Conservation (phyloP, 2,797 vertebrate species). For the Sternotherus odoratus region DNA sequence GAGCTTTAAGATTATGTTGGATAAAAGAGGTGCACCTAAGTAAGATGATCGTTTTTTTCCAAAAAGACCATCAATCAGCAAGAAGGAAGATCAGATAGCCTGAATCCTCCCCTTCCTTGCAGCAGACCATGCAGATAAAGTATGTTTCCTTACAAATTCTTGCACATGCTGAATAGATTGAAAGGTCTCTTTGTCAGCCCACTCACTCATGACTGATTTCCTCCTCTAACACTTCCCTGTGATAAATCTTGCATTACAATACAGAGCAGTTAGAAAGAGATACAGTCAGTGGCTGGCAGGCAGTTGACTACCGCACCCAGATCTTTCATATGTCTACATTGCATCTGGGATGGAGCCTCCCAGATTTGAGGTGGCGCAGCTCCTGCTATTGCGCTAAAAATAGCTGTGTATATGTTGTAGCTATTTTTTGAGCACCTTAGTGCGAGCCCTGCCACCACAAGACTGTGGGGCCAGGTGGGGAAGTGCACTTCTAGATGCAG, state of each 20-base stretch:
- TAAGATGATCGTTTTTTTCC: background rate
- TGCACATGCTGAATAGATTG: background rate
- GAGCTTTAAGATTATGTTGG: background rate
- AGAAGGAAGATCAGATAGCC: background rate
- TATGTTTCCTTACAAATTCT: background rate
- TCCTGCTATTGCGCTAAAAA: background rate
- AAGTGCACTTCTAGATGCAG: background rate
- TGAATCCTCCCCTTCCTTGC: background rate
- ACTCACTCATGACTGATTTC: constrained; percentile 5
- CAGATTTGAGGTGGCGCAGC: background rate
- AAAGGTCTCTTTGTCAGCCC: background rate
- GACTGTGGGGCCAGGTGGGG: background rate
- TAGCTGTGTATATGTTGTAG: background rate
- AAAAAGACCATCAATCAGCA: background rate
- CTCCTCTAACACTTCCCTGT: background rate
- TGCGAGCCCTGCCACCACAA: background rate
- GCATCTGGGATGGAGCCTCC: background rate
- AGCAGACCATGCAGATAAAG: background rate
- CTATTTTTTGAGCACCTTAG: background rate
- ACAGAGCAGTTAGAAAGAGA: constrained; percentile 21
- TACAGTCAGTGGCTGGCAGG: background rate
- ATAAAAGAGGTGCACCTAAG: background rate
- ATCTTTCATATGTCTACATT: background rate
- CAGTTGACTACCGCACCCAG: background rate
- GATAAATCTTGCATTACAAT: constrained; percentile 20